Evolutionary conservation across 2,113 vertebrate genomes (phyloP).

Genomic region (Cathartes aura): DNA sequence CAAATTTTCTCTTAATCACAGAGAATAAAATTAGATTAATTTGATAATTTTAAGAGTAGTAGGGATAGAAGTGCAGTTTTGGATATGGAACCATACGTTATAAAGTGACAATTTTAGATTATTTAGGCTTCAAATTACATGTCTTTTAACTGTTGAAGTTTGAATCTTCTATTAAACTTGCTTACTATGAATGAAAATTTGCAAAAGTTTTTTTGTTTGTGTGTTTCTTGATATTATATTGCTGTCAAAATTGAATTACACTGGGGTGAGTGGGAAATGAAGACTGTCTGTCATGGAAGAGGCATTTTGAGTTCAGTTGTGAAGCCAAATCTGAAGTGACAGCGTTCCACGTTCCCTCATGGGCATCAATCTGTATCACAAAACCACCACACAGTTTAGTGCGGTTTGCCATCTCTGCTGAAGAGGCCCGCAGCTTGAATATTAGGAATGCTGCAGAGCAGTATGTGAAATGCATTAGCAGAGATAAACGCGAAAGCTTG

Average conservation of each 20-base stretch:
- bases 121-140: not conserved
- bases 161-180: not conserved
- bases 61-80: not conserved
- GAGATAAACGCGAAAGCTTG: not conserved
- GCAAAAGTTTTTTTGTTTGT: not conserved
- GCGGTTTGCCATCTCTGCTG: not conserved
- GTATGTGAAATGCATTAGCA: not conserved
- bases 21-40: not conserved
- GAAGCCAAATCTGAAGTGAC: not conserved
- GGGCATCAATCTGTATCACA: not conserved
- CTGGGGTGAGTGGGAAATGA: not conserved
- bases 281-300: not conserved
- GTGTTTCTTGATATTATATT: not conserved
- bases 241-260: not conserved
- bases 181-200: not conserved
- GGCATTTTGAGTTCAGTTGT: not conserved
- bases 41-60: not conserved
- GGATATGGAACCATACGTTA: not conserved
- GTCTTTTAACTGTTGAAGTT: not conserved
- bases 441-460: not conserved
- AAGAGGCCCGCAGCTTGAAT: not conserved
- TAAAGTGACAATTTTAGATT: not conserved
- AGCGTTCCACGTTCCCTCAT: fast-evolving
- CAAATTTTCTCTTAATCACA: not conserved
- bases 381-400: not conserved